Base-by-base conservation (phyloP, 2,113 vertebrate species). In the Erpornis zantholeuca region DNA sequence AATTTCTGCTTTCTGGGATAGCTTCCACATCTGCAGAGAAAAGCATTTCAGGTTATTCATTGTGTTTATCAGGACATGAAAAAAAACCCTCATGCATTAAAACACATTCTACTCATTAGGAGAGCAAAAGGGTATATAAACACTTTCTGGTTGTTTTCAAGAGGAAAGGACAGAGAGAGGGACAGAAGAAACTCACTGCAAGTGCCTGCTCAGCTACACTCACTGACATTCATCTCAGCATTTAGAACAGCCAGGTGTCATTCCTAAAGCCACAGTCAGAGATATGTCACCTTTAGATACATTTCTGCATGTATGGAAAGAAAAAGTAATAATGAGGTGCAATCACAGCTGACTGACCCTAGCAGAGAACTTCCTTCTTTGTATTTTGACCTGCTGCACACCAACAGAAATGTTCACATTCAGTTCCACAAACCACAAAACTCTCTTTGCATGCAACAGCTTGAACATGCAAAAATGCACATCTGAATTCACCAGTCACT, bases 11-110 rank as follows among this genome's bases (percentile, higher is more conserved):
- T 98, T 99, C 98, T 97, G 98, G 98, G 97, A 98, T 97, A 98
- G 98, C 98, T 98, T 99, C 99, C 99, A 99, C 98, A 99, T 99
- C 99, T 99, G 99, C 98, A 98, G 99, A 99, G 98, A 99, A 99
- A 99, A 99, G 99, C 97, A 99, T 98, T 98, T 98, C 84, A 98
- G 82, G 96, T 99, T 98, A 99, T 97, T 98, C 95, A 97, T 94
- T 96, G 88, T 94, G 97, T 98, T 97, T 59, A 96, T 76, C 97
- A 98, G 92, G 93, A 96, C 94, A 91, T 12, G 21, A 86, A 94
- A 91, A 86, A 92, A 92, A 7, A 1, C 65, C 82, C 69, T 95
- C 94, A 97, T 88, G 94, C 93, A 96, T 95, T 92, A 94, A 94
- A 91, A 96, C 27, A 96, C 71, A 90, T 86, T 84, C 82, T 90